phyloP scores from a whole-genome alignment of 2,113 vertebrate genomes.

The human (Homo sapiens) region DNA sequence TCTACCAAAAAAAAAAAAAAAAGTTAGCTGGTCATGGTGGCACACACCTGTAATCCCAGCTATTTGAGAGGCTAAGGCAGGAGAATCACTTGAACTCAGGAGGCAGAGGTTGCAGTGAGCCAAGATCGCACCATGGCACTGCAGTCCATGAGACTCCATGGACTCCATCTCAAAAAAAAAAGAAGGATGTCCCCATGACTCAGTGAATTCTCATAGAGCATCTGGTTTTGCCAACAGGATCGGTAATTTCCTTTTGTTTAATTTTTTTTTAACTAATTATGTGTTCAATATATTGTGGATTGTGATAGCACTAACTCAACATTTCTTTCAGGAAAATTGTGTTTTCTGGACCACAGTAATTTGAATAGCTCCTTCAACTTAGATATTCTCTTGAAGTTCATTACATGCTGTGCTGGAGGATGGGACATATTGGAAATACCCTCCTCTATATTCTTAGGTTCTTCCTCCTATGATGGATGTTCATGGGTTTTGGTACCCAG shows the following conservation, averaged over 20 bases:
- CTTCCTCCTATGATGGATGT: background rate
- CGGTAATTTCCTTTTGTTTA: constrained; percentile 5
- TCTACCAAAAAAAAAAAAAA: no score
- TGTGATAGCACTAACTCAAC: background rate
- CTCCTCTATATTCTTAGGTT: background rate
- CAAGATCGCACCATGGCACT: no score
- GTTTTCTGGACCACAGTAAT: constrained; percentile 1
- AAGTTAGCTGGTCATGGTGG: no score
- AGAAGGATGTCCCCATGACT: background rate
- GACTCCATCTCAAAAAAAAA: no score
- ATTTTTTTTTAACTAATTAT: constrained; percentile 4
- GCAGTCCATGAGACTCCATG: no score
- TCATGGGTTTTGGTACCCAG: background rate
- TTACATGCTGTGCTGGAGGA: background rate
- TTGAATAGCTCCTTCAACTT: background rate
- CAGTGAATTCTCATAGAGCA: background rate
- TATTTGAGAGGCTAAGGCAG: no score
- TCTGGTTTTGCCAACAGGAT: background rate
- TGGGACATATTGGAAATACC: rapidly evolving
- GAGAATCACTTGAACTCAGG: no score
- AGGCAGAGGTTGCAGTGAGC: no score
- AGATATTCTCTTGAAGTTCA: background rate
- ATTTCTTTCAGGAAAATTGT: constrained; percentile 6
- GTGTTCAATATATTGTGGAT: constrained; percentile 12
- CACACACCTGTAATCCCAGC: no score